Evolutionary conservation across 1,140 invertebrate species (phyloP).

Genomic region (Hylyphantes graminicola): DNA sequence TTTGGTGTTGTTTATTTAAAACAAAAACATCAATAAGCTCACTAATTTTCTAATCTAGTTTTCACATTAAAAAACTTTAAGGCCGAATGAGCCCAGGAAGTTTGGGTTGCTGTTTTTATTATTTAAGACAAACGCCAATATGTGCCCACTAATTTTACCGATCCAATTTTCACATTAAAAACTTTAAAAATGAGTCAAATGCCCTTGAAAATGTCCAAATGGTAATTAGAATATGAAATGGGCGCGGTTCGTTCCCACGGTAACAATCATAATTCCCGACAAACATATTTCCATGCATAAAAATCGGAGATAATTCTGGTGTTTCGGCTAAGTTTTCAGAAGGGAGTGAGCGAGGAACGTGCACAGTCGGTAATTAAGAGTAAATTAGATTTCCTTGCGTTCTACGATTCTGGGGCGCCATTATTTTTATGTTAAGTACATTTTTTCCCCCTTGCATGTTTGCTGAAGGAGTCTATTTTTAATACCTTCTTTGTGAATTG

Average conservation of each 20-base stretch:
- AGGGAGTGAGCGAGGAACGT: constrained; percentile 36
- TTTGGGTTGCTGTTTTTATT: too few species aligned
- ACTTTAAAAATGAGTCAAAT: too few species aligned
- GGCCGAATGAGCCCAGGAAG: too few species aligned
- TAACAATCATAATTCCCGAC: constrained; percentile 35
- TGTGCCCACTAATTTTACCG: too few species aligned
- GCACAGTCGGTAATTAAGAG: constrained; percentile 20
- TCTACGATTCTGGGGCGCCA: constrained; percentile 1
- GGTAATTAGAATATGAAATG: constrained; percentile 41
- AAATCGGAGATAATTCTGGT: constrained; percentile 42
- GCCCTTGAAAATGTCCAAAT: too few species aligned
- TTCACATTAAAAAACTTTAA: too few species aligned
- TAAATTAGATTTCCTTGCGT: constrained; percentile 29
- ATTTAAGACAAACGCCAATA: too few species aligned
- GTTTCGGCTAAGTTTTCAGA: constrained; percentile 23
- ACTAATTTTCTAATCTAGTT: too few species aligned
- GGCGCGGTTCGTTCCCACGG: constrained; percentile 51
- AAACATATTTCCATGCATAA: constrained; percentile 54
- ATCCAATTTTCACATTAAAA: too few species aligned
- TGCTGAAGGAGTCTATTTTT: constrained; percentile 4
- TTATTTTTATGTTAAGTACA: constrained; percentile 25
- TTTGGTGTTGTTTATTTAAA: too few species aligned
- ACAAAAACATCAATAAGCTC: too few species aligned
- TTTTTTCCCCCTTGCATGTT: background rate
- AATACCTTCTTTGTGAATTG: background rate